phyloP scores from a whole-genome alignment of 2,888 invertebrate genomes.

The Thumatha senex region DNA sequence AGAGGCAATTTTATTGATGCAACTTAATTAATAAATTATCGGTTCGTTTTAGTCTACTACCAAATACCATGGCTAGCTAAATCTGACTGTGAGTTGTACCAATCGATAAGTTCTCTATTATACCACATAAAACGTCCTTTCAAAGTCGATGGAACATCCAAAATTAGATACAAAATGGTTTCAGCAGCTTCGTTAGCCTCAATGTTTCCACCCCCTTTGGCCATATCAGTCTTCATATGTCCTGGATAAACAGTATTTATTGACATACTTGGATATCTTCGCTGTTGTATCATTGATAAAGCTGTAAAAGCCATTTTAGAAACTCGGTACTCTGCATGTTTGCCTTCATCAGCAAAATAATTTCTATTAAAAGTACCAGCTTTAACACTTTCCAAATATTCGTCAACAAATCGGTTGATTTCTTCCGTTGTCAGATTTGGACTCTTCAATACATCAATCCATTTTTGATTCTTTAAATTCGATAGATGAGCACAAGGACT shows the following conservation, averaged over 20 bases:
- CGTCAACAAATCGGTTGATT: constrained; percentile 66
- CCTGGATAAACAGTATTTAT: constrained; percentile 74
- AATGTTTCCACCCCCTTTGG: constrained; percentile 79
- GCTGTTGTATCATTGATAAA: constrained; percentile 65
- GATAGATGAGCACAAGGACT: constrained; percentile 71
- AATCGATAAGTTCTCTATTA: constrained; percentile 83
- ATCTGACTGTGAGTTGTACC: constrained; percentile 74
- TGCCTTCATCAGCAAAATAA: constrained; percentile 70
- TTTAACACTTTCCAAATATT: constrained; percentile 67
- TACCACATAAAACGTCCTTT: constrained; percentile 87
- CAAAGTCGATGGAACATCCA: constrained; percentile 83
- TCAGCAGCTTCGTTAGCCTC: constrained; percentile 84
- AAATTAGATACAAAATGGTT: constrained; percentile 84
- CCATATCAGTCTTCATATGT: constrained; percentile 66
- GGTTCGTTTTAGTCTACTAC: too few relatives aligned
- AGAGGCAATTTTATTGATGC: too few relatives aligned
- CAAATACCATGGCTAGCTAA: constrained; percentile 49
- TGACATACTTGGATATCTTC: constrained; percentile 62
- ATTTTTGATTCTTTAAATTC: constrained; percentile 64
- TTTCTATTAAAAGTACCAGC: constrained; percentile 66
- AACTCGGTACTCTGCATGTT: constrained; percentile 72
- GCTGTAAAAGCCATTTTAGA: constrained; percentile 71
- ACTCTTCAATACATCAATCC: constrained; percentile 55
- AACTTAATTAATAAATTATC: too few relatives aligned
- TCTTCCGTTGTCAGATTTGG: constrained; percentile 59